These are phyloP conservation scores for Acrocephalus scirpaceus DNA, from an alignment of 2,797 vertebrate species.

Conservation along the genomic window DNA sequence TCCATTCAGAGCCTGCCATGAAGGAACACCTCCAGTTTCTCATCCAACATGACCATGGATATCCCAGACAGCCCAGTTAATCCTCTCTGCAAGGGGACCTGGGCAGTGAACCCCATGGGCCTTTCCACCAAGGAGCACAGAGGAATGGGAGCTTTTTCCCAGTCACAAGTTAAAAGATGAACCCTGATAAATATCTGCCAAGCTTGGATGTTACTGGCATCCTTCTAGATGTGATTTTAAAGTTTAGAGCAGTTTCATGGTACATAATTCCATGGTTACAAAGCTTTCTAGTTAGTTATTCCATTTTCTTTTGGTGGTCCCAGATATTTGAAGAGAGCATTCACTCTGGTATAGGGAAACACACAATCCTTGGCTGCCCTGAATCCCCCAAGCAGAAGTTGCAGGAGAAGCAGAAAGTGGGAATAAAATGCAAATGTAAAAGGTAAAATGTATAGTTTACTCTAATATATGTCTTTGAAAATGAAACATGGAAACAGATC, in stretches of 20 bases:
- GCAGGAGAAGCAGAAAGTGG: not conserved
- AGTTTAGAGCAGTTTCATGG: not conserved
- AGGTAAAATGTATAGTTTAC: not conserved
- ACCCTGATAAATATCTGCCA: not conserved
- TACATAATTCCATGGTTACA: not conserved
- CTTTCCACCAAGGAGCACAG: not conserved
- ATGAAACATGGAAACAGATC: not conserved
- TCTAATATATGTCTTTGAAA: not conserved
- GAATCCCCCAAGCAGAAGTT: not conserved
- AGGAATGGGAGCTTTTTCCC: not conserved
- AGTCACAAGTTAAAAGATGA: not conserved
- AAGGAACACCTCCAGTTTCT: not conserved
- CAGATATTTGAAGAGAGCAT: not conserved
- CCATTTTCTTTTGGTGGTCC: not conserved
- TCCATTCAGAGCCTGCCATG: not conserved
- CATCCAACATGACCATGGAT: not conserved
- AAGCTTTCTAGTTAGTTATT: constrained; percentile 5
- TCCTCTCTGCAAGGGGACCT: not conserved
- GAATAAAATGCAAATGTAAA: not conserved
- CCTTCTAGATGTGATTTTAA: not conserved
- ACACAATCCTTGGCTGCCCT: not conserved
- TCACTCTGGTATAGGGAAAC: not conserved
- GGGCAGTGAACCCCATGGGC: not conserved
- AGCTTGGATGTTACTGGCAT: not conserved
- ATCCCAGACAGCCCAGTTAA: not conserved